A percentile compares a stretch with the other conserved stretches of the same genome.
Conservation (phyloP, 2,113 vertebrate species). For the human region DNA sequence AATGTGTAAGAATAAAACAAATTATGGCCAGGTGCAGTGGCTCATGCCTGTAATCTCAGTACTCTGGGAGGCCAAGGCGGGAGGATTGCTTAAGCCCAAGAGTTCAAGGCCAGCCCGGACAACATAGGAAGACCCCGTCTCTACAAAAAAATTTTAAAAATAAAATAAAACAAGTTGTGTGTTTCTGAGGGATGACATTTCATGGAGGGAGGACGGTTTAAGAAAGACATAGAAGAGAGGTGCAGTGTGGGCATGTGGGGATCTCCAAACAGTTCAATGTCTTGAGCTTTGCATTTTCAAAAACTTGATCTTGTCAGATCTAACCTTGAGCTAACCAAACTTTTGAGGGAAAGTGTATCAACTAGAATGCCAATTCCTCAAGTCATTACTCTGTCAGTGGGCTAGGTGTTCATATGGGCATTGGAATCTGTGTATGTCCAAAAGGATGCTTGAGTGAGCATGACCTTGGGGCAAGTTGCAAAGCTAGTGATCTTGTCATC, state of each 20-base stretch:
- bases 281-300: not conserved
- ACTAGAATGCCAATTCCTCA: not conserved
- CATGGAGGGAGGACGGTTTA: not conserved
- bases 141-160: too few species aligned
- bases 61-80: too few species aligned
- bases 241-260: accelerated
- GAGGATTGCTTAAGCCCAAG: too few species aligned
- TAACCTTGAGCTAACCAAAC: not conserved
- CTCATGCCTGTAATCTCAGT: too few species aligned
- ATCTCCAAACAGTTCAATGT: not conserved
- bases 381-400: not conserved
- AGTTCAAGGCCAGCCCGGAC: too few species aligned
- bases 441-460: not conserved
- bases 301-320: not conserved
- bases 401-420: not conserved
- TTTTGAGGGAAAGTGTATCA: not conserved
- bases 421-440: not conserved
- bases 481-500: not conserved
- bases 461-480: not conserved
- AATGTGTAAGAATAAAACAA: not conserved
- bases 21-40: too few species aligned
- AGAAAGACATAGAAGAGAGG: not conserved
- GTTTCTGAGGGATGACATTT: not conserved
- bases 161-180: not conserved
- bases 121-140: too few species aligned